These are phyloP conservation scores for Sebastes kiyomatsui DNA, from an alignment of 2,797 vertebrate species.

Conservation along the genomic window DNA sequence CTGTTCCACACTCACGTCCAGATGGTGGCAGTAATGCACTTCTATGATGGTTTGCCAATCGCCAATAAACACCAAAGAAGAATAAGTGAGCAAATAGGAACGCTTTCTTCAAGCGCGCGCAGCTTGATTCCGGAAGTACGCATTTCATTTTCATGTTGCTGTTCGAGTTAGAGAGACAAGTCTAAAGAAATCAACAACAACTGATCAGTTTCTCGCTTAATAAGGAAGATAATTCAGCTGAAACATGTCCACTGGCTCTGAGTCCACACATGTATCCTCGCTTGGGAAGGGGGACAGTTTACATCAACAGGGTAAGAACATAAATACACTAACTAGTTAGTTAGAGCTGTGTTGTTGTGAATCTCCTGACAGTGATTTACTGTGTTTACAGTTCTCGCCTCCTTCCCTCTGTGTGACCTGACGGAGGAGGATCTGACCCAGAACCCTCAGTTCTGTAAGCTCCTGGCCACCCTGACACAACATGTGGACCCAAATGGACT, in stretches of 20 bases:
- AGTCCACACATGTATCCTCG: slow-evolving; percentile 31
- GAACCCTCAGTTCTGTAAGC: slow-evolving; percentile 85
- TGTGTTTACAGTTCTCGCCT: slow-evolving; percentile 69
- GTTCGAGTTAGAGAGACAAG: neutral
- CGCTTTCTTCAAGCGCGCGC: slow-evolving; percentile 45
- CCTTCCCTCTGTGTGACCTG: slow-evolving; percentile 83
- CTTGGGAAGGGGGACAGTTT: slow-evolving; percentile 71
- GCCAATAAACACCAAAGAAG: no score
- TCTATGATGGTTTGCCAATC: no score
- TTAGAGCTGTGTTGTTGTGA: neutral
- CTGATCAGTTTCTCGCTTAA: rapidly evolving
- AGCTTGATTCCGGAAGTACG: slow-evolving; percentile 59
- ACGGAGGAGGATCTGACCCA: slow-evolving; percentile 84
- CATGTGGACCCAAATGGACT: slow-evolving; percentile 85
- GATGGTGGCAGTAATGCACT: no score
- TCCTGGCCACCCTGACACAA: slow-evolving; percentile 82
- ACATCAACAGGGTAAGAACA: slow-evolving; percentile 73
- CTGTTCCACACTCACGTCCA: no score
- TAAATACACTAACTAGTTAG: no score
- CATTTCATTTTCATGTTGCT: neutral
- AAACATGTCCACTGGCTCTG: slow-evolving; percentile 61
- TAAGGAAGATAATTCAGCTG: rapidly evolving
- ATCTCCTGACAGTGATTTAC: neutral
- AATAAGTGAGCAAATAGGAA: slow-evolving; percentile 47
- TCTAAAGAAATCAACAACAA: neutral